Evolutionary conservation across 2,797 vertebrate genomes (phyloP).

Genomic region (Gymnothorax reevesii): DNA sequence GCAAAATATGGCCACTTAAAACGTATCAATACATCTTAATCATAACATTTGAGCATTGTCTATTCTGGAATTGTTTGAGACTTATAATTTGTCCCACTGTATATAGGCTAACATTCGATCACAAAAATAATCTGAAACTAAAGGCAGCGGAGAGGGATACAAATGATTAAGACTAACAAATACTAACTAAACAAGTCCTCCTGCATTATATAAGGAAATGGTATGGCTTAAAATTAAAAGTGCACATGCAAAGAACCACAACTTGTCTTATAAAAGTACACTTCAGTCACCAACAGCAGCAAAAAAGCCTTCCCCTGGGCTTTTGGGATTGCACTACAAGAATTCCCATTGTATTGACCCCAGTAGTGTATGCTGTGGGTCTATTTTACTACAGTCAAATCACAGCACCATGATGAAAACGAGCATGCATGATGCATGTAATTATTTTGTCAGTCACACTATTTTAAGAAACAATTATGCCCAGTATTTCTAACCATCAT

Average conservation of each 20-base stretch:
- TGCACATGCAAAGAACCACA: constrained; percentile 10
- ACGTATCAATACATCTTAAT: not conserved
- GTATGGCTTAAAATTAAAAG: constrained; percentile 1
- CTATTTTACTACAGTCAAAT: not conserved
- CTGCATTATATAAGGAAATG: constrained; percentile 14
- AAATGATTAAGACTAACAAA: not conserved
- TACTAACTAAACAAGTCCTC: not conserved
- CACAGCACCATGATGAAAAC: too few relatives aligned
- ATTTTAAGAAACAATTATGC: not conserved
- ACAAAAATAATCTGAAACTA: not conserved
- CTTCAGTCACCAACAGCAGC: constrained; percentile 1
- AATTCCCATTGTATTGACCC: not conserved
- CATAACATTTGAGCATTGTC: not conserved
- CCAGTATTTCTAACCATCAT: not conserved
- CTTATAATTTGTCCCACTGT: not conserved
- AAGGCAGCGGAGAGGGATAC: not conserved
- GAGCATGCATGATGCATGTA: not conserved
- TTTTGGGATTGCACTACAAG: constrained; percentile 7
- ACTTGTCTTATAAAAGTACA: constrained; percentile 7
- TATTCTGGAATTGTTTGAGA: not conserved
- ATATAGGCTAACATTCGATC: not conserved
- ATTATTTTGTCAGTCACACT: too few relatives aligned
- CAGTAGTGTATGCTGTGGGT: constrained; percentile 15
- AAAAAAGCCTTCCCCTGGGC: not conserved
- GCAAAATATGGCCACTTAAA: not conserved